Evolutionary conservation across 2,888 invertebrate genomes (phyloP), one percentile per base, ranked within the genome.

Genomic region (Apomyelois bistriatella): DNA sequence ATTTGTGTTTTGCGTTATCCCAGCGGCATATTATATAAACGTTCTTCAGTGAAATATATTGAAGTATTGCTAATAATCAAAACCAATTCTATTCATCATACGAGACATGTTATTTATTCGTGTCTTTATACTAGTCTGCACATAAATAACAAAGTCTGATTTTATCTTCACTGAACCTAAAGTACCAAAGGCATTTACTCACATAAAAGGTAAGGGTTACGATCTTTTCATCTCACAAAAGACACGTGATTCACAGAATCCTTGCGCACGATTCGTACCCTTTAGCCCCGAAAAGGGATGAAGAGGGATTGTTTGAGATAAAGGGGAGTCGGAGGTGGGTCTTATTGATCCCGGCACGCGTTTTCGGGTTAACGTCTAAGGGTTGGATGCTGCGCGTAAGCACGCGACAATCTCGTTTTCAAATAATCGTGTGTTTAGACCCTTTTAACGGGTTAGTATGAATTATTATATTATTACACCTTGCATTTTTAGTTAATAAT

Each of bases 221-320:
- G 69, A 74, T 78, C 74, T 74, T 76, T 66, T 71, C 72, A 76
- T 80, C 76, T 71, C 65, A 87, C 85, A 87, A 88, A 76, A 65
- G 73, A 76, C 87, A 81, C 85, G 86, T 78, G 87, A 79, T 80
- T 74, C 72, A 80, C 87, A 86, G 87, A 87, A 84, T 88, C 87
- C 79, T 70, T 83, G 84, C 82, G 82, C 82, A 83, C 75, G 84
- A 84, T 85, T 84, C 81, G 71, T 78, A 82, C 82, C 82, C 84
- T 85, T 83, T 82, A 74, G 72, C 75, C 76, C 65, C 65, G 59
- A 66, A 74, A 79, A 76, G 79, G 82, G 82, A 81, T 82, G 76
- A 76, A 70, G 77, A 79, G 79, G 81, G 80, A 81, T 82, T n/a
- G n/a, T n/a, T 65, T 56, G 72, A 82, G 86, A 85, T 83, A 79